Base-by-base conservation (phyloP, 2,113 vertebrate species). In the Felis chaus region DNA sequence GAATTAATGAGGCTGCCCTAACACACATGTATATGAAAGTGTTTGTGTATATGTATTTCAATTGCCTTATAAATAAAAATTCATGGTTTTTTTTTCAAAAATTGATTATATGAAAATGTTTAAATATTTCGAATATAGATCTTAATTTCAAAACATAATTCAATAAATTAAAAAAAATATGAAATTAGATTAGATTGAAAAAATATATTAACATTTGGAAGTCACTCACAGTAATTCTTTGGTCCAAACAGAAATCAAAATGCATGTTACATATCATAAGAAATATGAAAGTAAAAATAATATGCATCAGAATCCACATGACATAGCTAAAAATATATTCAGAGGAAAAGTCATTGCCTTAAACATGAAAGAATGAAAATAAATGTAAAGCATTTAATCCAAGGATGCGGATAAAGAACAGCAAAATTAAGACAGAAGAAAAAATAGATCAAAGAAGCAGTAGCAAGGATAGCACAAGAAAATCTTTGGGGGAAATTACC, bases 301-400 rank as follows among this genome's bases (percentile, higher is more conserved):
- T 16, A 66, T 13, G 53, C n/a, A 36, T 87, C 33, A 79, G 66
- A 92, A 81, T 68, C 27, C 74, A 57, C 1, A 76, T 15, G 10
- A 63, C 61, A 87, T 15, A 83, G 61, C 50, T 90, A 74, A 81
- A 89, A 93, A 19, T 10, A 89, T n/a, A 89, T 15, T 55, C 50
- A 85, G 71, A 96, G 69, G 71, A 88, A 96, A 96, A 91, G 53
- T 55, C 55, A 36, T 81, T 80, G 65, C 50, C 31, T 85, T 91
- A 76, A 95, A 48, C 25, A 66, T 14, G 10, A 93, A 31, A 31
- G 50, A 71, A 33, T 88, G 27, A 53, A 82, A 61, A 33, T 45
- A 85, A 82, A 12, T 18, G 0, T 27, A 27, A 66, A 80, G 14
- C 66, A 74, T 36, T 55, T 81, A 79, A 21, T 53, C 21, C 16